Base-by-base conservation (phyloP, 2,113 vertebrate species). In the Myotis lucifugus region DNA sequence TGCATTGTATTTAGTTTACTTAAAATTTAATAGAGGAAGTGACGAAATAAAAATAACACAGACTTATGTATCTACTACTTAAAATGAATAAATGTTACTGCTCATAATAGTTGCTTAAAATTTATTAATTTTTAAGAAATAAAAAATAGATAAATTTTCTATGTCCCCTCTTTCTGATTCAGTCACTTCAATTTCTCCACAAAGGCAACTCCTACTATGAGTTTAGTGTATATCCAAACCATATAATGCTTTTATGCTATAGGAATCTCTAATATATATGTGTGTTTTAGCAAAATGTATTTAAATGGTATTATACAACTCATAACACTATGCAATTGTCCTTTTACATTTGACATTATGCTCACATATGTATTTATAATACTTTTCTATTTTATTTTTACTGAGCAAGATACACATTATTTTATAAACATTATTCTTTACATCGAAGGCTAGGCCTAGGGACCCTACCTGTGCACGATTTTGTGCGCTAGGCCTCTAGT, bases 21-120 rank as follows among this genome's bases (percentile, higher is more conserved):
- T 59, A 85, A 85, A 70, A 85, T 52, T 85, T 82, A 72, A 85
- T 48, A 61, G 42, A 64, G 40, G 87, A 87, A 90, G 83, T 73
- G 37, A 61, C 3, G 34, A 85, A 64, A 50, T 67, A 83, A 82
- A 73, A 88, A 67, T 54, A n/a, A 29, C 23, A 46, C 8, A 93
- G n/a, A 27, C 23, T 50, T 83, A 40, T 15, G 3, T 87, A n/a
- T 59, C 34, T 81, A 25, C 50, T 64, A 84, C 23, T 72, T 97
- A 89, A 88, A 92, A 59, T 92, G 23, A 72, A 61, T 74, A 59
- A 84, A 46, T 88, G 5, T 25, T 52, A 67, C 15, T 42, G 46
- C 8, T 82, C 17, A 66, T 73, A 13, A 52, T 78, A 61, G 85
- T 93, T 88, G 27, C 19, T 91, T 91, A 66, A 91, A 90, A 64